These are phyloP conservation scores for Nezara viridula DNA, from an alignment of 2,888 invertebrate genomes.

Conservation along the genomic window DNA sequence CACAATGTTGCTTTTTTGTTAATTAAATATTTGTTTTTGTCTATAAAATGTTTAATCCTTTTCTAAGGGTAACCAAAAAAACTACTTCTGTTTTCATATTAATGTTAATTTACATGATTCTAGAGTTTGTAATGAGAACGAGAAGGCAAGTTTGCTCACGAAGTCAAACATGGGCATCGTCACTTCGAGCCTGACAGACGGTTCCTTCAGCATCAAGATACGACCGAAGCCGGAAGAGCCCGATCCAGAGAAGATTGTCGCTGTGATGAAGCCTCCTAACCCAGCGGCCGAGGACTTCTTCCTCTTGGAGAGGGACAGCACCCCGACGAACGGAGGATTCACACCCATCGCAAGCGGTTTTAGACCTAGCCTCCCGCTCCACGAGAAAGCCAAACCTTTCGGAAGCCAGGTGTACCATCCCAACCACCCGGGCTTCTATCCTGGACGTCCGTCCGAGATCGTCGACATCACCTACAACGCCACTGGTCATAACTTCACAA, in stretches of 20 bases:
- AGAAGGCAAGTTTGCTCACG: constrained; percentile 2
- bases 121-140: constrained; percentile 19
- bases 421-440: constrained; percentile 25
- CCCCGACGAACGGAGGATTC: background rate
- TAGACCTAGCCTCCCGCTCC: constrained; percentile 34
- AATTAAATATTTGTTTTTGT: too few species aligned
- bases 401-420: background rate
- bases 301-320: background rate
- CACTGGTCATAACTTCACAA: constrained; percentile 23
- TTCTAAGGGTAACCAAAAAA: background rate
- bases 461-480: constrained; percentile 45
- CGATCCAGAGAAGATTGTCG: background rate
- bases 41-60: too few species aligned
- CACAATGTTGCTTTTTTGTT: too few species aligned
- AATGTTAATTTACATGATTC: background rate
- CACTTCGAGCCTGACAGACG: constrained; percentile 5
- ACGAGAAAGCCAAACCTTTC: constrained; percentile 22
- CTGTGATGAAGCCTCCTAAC: constrained; percentile 24
- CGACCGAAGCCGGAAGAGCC: background rate
- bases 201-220: constrained; percentile 34
- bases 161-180: constrained; percentile 40
- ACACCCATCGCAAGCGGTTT: background rate
- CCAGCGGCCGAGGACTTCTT: constrained; percentile 25
- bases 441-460: background rate
- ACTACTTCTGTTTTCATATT: background rate